These are phyloP conservation scores for Stegodyphus mimosarum DNA, from an alignment of 1,140 invertebrate species.

Conservation along the genomic window DNA sequence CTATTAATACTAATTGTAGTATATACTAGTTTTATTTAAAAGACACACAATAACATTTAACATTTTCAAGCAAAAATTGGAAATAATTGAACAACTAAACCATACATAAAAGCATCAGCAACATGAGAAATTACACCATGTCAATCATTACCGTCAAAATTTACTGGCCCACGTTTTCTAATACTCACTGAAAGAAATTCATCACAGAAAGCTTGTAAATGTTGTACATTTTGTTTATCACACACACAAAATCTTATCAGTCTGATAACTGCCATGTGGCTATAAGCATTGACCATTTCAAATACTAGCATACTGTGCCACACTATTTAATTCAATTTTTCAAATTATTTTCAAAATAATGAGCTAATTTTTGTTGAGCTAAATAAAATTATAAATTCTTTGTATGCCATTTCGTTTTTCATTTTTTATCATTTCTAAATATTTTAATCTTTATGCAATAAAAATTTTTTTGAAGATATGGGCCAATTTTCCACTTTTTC, in stretches of 20 bases:
- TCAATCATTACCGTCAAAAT: background rate
- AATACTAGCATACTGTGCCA: background rate
- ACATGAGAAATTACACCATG: background rate
- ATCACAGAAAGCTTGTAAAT: background rate
- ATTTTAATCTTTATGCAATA: background rate
- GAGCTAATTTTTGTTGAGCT: background rate
- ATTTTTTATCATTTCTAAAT: constrained; percentile 8
- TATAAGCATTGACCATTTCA: background rate
- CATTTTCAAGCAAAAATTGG: background rate
- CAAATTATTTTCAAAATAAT: constrained; percentile 5
- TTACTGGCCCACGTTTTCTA: background rate
- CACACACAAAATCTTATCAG: too few species aligned
- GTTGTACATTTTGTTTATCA: background rate
- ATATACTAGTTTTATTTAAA: too few species aligned
- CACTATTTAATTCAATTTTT: constrained; percentile 1
- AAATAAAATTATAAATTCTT: constrained; percentile 8
- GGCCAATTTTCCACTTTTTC: constrained; percentile 5
- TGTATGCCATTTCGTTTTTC: background rate
- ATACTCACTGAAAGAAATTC: background rate
- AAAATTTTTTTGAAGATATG: background rate
- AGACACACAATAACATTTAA: too few species aligned
- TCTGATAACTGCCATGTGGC: background rate
- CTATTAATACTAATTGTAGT: too few species aligned
- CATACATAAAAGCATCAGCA: background rate
- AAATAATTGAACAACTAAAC: background rate